Base-by-base conservation (phyloP, 2,888 invertebrate species). In the Helicoverpa assulta region DNA sequence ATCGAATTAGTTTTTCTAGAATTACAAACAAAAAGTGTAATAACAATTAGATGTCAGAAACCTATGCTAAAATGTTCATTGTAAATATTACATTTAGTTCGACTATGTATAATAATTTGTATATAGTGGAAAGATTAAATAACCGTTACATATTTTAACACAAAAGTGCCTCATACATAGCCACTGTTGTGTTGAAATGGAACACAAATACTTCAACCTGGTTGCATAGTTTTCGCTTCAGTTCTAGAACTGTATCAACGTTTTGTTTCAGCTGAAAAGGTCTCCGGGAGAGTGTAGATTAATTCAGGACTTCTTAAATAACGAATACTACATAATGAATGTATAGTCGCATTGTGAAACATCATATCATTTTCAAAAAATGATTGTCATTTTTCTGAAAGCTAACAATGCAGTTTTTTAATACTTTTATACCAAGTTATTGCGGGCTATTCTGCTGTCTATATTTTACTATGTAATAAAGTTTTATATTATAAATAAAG, bases 261-360 rank as follows among this genome's bases (percentile, higher is more conserved):
- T 84, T 87, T 95, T 95, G 94, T 95, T 95, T 95, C 95, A 95
- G 95, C 94, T 84, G 86, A 90, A 91, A 94, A 92, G 86, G 82
- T 83, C 86, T 87, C 86, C 89, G 88, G 91, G 78, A 89, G 87
- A 89, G 90, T 90, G 83, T 92, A 92, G 89, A 88, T 87, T 86
- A 86, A 86, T 88, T 67, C 81, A 80, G 83, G 86, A 85, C 86
- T 85, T 78, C 84, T 85, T 82, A 81, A 80, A 76, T 76, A 66
- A 78, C 80, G 54, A 85, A 75, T 77, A 75, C 80, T 78, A 76
- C 71, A 72, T 75, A 71, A 72, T 68, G 57, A 78, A 74, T 64
- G 65, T 76, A 78, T 80, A 73, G 76, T 73, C 65, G 71, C 63
- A 80, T 60, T 79, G 60, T 76, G 79, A 74, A 74, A 73, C 74